These are phyloP conservation scores for Chaetodon auriga DNA, from an alignment of 2,113 vertebrate species.

Conservation along the genomic window DNA sequence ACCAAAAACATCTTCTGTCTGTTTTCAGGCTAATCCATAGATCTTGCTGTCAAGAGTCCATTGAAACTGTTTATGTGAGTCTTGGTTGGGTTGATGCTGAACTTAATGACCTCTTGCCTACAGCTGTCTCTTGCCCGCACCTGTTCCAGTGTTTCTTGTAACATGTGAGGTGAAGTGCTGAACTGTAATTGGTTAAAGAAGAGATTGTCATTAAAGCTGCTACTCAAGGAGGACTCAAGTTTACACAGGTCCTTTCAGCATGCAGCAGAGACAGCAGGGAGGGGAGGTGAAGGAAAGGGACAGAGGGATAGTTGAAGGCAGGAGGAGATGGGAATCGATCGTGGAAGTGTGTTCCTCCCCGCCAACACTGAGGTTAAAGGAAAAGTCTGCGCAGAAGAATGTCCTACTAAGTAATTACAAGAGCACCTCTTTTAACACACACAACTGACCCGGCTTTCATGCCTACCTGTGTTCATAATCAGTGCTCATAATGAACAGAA, in stretches of 20 bases:
- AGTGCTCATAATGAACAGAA: slow-evolving; percentile 78
- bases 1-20: background rate
- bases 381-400: slow-evolving; percentile 60
- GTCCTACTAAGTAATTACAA: slow-evolving; percentile 78
- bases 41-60: background rate
- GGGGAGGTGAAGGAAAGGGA: slow-evolving; percentile 13
- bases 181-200: slow-evolving; percentile 2
- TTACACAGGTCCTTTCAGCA: slow-evolving; percentile 35
- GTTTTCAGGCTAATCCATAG: background rate
- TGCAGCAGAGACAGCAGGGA: background rate
- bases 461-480: slow-evolving; percentile 73
- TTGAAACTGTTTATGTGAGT: background rate
- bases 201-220: slow-evolving; percentile 33
- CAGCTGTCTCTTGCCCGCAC: background rate
- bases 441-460: slow-evolving; percentile 68
- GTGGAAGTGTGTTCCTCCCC: slow-evolving; percentile 48
- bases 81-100: slow-evolving; percentile 8
- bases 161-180: slow-evolving; percentile 11
- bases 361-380: slow-evolving; percentile 65
- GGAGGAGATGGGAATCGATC: slow-evolving; percentile 70
- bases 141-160: background rate
- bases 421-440: slow-evolving; percentile 64
- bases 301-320: slow-evolving; percentile 39
- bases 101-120: background rate
- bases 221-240: slow-evolving; percentile 49